A percentile compares a stretch with the other conserved stretches of the same genome.
Evolutionary conservation across 2,113 vertebrate species (phyloP).

Genomic region (Chauna torquata): DNA sequence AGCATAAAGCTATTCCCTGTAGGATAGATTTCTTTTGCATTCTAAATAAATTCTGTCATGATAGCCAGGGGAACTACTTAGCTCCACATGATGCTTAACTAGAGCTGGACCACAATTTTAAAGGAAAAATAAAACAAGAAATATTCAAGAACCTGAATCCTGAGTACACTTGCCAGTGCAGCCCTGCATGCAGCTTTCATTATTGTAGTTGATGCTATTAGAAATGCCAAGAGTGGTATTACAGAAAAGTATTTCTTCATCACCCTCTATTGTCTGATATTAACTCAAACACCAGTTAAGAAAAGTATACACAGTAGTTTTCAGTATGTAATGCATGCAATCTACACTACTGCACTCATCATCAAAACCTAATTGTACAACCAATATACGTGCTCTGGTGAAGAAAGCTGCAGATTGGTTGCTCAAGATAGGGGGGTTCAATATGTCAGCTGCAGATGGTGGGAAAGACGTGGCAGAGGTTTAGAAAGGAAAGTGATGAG

Average conservation of each 20-base stretch:
- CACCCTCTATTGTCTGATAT: background rate
- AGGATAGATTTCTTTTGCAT: slow-evolving; percentile 37
- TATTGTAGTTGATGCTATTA: too few relatives aligned
- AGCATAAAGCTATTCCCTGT: slow-evolving; percentile 24
- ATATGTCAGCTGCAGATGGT: background rate
- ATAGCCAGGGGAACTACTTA: background rate
- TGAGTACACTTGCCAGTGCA: background rate
- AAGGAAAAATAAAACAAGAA: background rate
- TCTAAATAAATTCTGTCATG: slow-evolving; percentile 42
- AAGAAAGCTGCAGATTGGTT: background rate
- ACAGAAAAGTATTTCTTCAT: background rate
- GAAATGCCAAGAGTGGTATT: background rate
- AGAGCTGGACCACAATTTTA: background rate
- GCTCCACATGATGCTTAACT: background rate
- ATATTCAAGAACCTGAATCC: background rate
- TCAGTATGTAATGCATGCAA: background rate
- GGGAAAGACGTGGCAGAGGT: background rate
- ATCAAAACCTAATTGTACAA: background rate
- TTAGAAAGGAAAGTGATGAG: background rate
- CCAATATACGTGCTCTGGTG: background rate
- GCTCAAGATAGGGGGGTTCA: background rate
- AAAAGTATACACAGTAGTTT: fast-evolving
- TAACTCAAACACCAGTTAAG: background rate
- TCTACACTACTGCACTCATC: background rate
- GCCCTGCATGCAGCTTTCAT: background rate